Evolutionary conservation across 2,113 vertebrate species (phyloP).

Genomic region (Athene noctua): DNA sequence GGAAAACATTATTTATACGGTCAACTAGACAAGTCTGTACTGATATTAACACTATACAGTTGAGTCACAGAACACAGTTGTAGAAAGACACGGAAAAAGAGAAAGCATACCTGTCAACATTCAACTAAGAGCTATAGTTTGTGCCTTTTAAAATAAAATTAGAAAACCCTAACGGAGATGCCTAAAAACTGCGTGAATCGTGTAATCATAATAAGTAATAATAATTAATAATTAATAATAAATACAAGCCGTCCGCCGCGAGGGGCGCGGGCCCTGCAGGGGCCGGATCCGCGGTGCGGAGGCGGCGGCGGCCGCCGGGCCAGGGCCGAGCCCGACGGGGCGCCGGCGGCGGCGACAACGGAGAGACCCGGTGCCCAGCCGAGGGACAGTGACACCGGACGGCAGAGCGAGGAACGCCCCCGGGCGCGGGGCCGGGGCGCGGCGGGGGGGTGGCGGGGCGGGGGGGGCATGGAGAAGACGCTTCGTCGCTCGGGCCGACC

Average conservation of each 20-base stretch:
- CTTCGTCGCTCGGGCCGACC: neutral
- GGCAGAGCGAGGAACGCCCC: neutral
- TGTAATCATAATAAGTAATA: slow-evolving; percentile 67
- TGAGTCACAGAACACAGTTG: slow-evolving; percentile 97
- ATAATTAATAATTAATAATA: slow-evolving; percentile 62
- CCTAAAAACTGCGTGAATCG: slow-evolving; percentile 74
- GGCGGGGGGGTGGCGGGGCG: neutral
- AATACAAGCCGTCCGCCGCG: slow-evolving; percentile 64
- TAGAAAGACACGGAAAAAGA: slow-evolving; percentile 96
- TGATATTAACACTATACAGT: slow-evolving; percentile 97
- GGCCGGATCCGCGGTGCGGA: neutral
- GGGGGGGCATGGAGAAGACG: neutral
- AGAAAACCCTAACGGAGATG: slow-evolving; percentile 72
- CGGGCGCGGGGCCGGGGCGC: neutral
- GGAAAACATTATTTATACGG: slow-evolving; percentile 88
- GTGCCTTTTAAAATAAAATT: slow-evolving; percentile 85
- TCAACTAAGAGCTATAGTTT: slow-evolving; percentile 89
- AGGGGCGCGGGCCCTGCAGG: slow-evolving; percentile 13
- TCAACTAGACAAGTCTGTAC: slow-evolving; percentile 92
- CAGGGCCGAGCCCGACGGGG: neutral
- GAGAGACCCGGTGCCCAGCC: neutral
- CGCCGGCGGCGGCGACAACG: neutral
- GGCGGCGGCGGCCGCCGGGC: neutral
- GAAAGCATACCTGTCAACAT: slow-evolving; percentile 88
- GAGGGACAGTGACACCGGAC: neutral